A percentile compares a stretch with the other conserved stretches of the same genome.
Evolutionary conservation across 2,888 invertebrate species (phyloP).

Genomic region (Melipona beecheii): DNA sequence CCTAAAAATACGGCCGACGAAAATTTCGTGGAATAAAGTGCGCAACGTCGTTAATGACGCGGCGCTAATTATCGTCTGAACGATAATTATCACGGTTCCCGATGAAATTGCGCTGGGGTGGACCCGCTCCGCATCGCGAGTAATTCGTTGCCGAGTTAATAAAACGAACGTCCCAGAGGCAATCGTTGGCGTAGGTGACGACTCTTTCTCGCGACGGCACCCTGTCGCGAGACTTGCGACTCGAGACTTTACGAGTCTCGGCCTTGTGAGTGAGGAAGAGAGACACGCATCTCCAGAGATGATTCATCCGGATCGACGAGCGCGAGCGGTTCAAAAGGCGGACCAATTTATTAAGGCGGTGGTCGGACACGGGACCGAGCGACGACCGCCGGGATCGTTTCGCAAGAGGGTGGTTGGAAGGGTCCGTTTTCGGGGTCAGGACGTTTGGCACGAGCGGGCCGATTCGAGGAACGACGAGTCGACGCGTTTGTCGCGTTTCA

Average conservation of each 20-base stretch:
- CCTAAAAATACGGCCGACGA: constrained; percentile 52
- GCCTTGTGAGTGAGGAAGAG: neutral
- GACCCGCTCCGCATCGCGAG: constrained; percentile 23
- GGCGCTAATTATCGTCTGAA: constrained; percentile 42
- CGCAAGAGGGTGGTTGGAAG: constrained; percentile 55
- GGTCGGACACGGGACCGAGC: neutral
- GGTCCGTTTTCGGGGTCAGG: constrained; percentile 46
- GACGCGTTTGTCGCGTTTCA: constrained; percentile 51
- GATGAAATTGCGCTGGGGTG: constrained; percentile 3
- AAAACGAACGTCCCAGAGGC: constrained; percentile 52
- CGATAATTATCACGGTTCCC: constrained; percentile 10
- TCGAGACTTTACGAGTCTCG: constrained; percentile 73
- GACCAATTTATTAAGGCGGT: constrained; percentile 30
- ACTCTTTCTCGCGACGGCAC: constrained; percentile 33
- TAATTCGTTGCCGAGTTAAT: constrained; percentile 57
- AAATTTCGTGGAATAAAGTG: constrained; percentile 9
- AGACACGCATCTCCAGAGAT: neutral
- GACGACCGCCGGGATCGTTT: constrained; percentile 43
- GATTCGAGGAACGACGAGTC: constrained; percentile 71
- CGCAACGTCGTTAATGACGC: constrained; percentile 33
- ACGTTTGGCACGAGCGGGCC: constrained; percentile 57
- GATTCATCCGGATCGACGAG: constrained; percentile 3
- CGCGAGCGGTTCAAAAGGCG: neutral
- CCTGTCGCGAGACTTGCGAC: constrained; percentile 42
- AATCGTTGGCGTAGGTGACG: constrained; percentile 24